phyloP scores from a whole-genome alignment of 2,888 invertebrate genomes.

The Macrophya annulata region DNA sequence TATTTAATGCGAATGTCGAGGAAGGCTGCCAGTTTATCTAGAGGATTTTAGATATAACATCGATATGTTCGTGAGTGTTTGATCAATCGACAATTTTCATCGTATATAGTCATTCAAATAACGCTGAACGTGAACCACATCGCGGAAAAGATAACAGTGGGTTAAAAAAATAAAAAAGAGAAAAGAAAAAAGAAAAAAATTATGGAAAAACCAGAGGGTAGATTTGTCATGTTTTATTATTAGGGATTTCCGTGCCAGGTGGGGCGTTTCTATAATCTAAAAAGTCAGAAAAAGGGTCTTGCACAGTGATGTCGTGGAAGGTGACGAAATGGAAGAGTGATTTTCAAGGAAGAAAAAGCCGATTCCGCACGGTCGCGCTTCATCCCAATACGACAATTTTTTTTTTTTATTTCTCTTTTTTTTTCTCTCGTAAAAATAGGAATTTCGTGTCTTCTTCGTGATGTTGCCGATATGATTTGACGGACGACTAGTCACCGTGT shows the following conservation, averaged over 20 bases:
- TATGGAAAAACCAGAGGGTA: background rate
- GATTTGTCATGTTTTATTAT: slow-evolving; percentile 17
- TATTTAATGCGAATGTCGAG: background rate
- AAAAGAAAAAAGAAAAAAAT: background rate
- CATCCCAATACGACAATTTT: background rate
- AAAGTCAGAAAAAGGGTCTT: background rate
- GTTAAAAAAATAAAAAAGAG: background rate
- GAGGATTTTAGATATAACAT: background rate
- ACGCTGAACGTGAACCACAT: too few species aligned
- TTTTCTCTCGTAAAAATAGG: slow-evolving; percentile 8
- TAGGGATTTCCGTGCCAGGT: background rate
- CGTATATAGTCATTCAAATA: too few species aligned
- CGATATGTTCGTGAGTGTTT: too few species aligned
- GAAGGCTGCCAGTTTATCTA: background rate
- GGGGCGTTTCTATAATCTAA: background rate
- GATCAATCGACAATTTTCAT: too few species aligned
- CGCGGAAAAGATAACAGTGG: background rate
- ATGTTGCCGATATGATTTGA: slow-evolving; percentile 12
- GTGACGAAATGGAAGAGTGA: slow-evolving; percentile 28
- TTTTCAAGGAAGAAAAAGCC: background rate
- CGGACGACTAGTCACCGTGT: background rate
- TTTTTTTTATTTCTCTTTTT: background rate
- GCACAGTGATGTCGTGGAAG: background rate
- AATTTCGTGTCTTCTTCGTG: background rate
- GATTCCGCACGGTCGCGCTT: background rate